phyloP scores from a whole-genome alignment of 2,888 invertebrate genomes.

The Pristionchus arcanus region DNA sequence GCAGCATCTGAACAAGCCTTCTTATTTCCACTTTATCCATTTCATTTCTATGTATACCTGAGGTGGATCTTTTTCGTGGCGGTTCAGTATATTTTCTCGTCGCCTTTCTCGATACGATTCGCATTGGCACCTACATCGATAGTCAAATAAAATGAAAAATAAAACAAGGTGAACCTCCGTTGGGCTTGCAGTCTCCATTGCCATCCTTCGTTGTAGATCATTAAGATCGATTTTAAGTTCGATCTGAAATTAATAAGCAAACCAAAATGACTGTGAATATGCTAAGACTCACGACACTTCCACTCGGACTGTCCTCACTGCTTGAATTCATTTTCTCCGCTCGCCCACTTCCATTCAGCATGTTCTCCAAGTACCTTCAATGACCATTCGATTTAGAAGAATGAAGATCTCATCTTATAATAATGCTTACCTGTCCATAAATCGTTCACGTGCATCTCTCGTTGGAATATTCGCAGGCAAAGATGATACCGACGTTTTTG shows the following conservation, averaged over 20 bases:
- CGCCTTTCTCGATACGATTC: neutral
- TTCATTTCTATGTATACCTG: neutral
- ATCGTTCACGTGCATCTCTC: neutral
- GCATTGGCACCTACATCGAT: constrained; percentile 6
- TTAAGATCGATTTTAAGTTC: constrained; percentile 49
- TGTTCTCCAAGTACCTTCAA: constrained; percentile 44
- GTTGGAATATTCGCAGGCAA: neutral
- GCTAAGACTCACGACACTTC: constrained; percentile 16
- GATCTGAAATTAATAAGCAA: neutral
- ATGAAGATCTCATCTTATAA: neutral
- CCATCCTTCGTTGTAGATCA: constrained; percentile 1
- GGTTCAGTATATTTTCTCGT: constrained; percentile 39
- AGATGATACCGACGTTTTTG: constrained; percentile 1
- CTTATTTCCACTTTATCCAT: too few relatives aligned
- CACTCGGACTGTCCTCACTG: constrained; percentile 47
- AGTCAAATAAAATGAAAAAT: neutral
- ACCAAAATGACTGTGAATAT: too few relatives aligned
- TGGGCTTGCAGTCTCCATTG: neutral
- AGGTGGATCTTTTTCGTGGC: neutral
- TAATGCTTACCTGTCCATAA: constrained; percentile 29
- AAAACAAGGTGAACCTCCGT: neutral
- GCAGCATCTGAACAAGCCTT: neutral
- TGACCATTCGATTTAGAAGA: neutral
- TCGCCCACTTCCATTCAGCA: constrained; percentile 38
- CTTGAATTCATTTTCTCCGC: constrained; percentile 23